phyloP scores from a whole-genome alignment of 2,113 vertebrate genomes.

The Paramisgurnus dabryanus region DNA sequence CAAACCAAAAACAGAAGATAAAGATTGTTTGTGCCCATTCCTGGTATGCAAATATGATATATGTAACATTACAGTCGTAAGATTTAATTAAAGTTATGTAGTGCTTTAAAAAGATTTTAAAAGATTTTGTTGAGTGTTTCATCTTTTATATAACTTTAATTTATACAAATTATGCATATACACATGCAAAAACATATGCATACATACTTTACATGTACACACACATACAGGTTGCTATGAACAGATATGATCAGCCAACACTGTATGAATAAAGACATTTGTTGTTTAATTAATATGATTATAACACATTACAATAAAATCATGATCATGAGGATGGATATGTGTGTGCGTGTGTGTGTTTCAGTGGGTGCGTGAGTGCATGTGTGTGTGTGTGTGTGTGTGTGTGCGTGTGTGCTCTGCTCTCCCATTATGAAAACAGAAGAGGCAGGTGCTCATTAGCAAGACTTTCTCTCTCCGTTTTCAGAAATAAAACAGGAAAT shows the following conservation, averaged over 20 bases:
- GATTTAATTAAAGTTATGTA: too few relatives aligned
- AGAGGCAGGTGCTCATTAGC: slow-evolving; percentile 45
- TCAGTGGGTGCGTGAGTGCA: background rate
- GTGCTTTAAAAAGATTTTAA: too few relatives aligned
- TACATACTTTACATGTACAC: too few relatives aligned
- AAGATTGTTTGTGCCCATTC: background rate
- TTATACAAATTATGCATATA: too few relatives aligned
- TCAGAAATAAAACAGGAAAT: background rate
- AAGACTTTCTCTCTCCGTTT: slow-evolving; percentile 23
- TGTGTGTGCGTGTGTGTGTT: background rate
- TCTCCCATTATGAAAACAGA: slow-evolving; percentile 19
- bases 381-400: background rate
- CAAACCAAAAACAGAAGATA: slow-evolving; percentile 22
- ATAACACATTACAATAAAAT: too few relatives aligned
- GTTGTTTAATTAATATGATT: too few relatives aligned
- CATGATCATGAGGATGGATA: background rate
- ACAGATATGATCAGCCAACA: too few relatives aligned
- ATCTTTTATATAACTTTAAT: too few relatives aligned
- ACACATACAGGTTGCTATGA: too few relatives aligned
- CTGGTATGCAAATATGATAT: background rate
- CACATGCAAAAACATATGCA: too few relatives aligned
- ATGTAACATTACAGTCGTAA: background rate
- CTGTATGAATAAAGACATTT: too few relatives aligned
- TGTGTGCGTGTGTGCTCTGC: background rate
- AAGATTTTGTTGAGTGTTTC: too few relatives aligned